Percentiles rank a stretch among this genome's conserved stretches.
These are phyloP conservation scores for Anarhynchus alexandrinus DNA, from an alignment of 2,113 vertebrate species.

Conservation along the genomic window DNA sequence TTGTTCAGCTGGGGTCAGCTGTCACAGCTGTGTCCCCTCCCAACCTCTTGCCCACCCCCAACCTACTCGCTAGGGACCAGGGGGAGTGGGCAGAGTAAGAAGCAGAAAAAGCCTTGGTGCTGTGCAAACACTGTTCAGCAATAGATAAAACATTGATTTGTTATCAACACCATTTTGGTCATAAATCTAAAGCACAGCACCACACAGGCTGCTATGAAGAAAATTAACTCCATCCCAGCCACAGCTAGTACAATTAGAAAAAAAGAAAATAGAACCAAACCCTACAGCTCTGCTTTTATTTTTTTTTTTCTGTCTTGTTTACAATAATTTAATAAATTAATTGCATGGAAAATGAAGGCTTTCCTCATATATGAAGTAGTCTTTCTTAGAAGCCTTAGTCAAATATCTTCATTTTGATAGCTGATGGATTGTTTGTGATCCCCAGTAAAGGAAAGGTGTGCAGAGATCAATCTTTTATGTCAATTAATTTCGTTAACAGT, in stretches of 20 bases:
- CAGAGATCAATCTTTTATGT: background rate
- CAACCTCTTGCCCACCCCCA: background rate
- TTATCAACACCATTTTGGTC: background rate
- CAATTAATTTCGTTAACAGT: background rate
- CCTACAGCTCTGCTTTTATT: background rate
- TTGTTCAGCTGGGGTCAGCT: background rate
- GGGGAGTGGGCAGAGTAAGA: background rate
- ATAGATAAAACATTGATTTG: background rate
- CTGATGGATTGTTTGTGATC: background rate
- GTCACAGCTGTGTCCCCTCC: background rate
- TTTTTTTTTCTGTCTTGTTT: background rate
- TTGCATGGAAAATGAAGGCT: background rate
- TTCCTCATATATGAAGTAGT: background rate
- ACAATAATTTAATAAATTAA: background rate
- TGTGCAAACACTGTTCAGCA: background rate
- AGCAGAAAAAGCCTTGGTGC: background rate
- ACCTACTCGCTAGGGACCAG: background rate
- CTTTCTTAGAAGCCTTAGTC: background rate
- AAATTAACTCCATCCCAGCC: background rate
- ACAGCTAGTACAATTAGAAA: background rate
- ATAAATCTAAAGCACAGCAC: background rate
- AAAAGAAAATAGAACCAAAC: background rate
- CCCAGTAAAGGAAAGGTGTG: background rate
- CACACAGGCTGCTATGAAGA: background rate
- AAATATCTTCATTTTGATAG: background rate